Conservation (phyloP, 2,113 vertebrate species). For the Onychostruthus taczanowskii region DNA sequence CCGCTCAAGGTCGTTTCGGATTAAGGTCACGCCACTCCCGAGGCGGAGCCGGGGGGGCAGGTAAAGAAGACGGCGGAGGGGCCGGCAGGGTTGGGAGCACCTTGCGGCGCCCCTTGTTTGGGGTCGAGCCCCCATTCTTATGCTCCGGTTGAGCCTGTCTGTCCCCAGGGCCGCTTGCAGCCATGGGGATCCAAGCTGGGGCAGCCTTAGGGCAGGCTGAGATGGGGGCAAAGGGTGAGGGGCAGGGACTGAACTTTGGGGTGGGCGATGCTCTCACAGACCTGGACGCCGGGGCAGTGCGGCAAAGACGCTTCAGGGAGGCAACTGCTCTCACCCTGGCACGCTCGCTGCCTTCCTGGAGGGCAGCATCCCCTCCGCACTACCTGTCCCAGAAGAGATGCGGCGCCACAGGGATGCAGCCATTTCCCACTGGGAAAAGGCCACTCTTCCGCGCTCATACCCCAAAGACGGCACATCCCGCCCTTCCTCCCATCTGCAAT, state of each 20-base stretch:
- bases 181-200: neutral
- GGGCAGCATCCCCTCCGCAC: fast-evolving
- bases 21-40: slow-evolving; percentile 19
- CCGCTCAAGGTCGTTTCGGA: slow-evolving; percentile 26
- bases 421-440: neutral
- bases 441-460: neutral
- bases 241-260: neutral
- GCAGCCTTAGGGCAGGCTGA: neutral
- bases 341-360: neutral
- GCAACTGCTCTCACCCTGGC: neutral
- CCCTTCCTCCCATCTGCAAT: neutral
- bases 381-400: neutral
- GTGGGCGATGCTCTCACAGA: neutral
- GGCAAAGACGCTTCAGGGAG: neutral
- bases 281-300: fast-evolving
- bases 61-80: neutral
- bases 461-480: neutral
- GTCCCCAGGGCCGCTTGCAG: neutral
- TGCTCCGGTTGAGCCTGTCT: too few species aligned
- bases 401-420: fast-evolving
- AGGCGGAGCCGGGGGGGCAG: neutral
- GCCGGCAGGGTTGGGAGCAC: neutral
- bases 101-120: neutral
- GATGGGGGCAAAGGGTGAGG: neutral
- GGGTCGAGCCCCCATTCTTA: neutral